Base-by-base conservation (phyloP, 1,140 invertebrate species). In the Drosophila pseudoananassae region DNA sequence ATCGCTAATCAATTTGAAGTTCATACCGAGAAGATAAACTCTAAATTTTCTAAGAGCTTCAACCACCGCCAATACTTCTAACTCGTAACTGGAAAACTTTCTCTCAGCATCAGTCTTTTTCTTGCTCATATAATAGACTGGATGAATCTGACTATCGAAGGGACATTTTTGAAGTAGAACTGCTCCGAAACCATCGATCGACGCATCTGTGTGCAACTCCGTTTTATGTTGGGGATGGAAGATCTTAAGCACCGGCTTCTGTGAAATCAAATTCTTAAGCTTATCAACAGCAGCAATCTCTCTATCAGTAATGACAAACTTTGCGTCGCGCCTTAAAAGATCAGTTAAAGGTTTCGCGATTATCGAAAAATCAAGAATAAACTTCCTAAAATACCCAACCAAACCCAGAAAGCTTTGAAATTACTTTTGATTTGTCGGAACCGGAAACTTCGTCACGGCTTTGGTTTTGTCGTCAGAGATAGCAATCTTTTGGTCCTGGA, bases 201-300 rank as follows among this genome's bases (percentile, higher is more conserved):
- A 53, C 0, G 33, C 58, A 38, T 54, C 59, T 45, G 51, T 46
- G 9, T 63, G 59, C 15, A 54, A 14, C 17, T 63, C 38, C 6
- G 51, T 55, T 31, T 55, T 51, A 10, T 63, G 27, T 10, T 31
- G 49, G 2, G 15, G 17, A n/a, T 63, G 17, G 4, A 49, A 53
- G 20, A 20, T 36, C 15, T 53, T 52, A 5, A 52, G 27, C 27
- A 52, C 12, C 8, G 17, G 8, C 12, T 25, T 54, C 1, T 10
- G 38, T 20, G 20, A 20, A 20, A 20, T 20, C 20, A 20, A 20
- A 20, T 20, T 20, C 20, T 20, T 20, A 20, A 20, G 20, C 20
- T 20, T 20, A 20, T 20, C 20, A 20, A 20, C 20, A 20, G 20
- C 20, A 20, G 20, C 20, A 20, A 20, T 20, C 20, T 20, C 20